Evolutionary conservation across 2,888 invertebrate genomes (phyloP).

Genomic region (Cheilosia impressa): DNA sequence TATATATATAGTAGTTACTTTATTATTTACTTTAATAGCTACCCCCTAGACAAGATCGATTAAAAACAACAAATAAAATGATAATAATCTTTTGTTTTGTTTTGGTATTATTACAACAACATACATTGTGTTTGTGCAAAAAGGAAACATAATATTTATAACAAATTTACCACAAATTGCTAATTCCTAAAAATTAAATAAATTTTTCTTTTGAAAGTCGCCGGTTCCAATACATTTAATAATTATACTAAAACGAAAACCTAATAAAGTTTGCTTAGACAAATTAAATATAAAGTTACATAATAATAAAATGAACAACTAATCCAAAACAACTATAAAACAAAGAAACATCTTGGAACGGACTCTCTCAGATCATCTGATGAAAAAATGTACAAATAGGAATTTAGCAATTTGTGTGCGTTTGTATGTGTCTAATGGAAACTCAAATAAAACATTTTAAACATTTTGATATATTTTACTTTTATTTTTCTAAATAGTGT

Average conservation of each 20-base stretch:
- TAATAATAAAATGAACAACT: conserved; percentile 25
- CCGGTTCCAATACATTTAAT: conserved; percentile 71
- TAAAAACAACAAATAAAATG: conserved; percentile 9
- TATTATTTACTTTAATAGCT: conserved; percentile 61
- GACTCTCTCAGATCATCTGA: conserved; percentile 88
- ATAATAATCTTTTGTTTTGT: conserved; percentile 19
- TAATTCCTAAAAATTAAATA: conserved; percentile 77
- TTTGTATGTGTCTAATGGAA: conserved; percentile 26
- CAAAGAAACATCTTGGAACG: conserved; percentile 69
- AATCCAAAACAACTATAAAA: conserved; percentile 25
- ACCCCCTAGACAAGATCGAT: conserved; percentile 55
- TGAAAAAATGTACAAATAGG: conserved; percentile 88
- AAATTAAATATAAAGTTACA: conserved; percentile 66
- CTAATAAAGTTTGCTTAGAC: conserved; percentile 61
- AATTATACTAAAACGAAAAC: conserved; percentile 44
- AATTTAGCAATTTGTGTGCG: conserved; percentile 67
- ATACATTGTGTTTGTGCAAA: conserved; percentile 28
- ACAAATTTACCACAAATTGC: conserved; percentile 67
- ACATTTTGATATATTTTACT: not conserved
- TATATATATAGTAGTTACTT: conserved; percentile 68
- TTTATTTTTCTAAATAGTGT: not conserved
- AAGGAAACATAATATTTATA: conserved; percentile 15
- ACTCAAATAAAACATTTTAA: not conserved
- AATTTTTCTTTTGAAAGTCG: conserved; percentile 79
- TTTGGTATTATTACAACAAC: conserved; percentile 10